Base-by-base conservation (phyloP, 2,888 invertebrate genomes). In the Sphaeridia pumilis region DNA sequence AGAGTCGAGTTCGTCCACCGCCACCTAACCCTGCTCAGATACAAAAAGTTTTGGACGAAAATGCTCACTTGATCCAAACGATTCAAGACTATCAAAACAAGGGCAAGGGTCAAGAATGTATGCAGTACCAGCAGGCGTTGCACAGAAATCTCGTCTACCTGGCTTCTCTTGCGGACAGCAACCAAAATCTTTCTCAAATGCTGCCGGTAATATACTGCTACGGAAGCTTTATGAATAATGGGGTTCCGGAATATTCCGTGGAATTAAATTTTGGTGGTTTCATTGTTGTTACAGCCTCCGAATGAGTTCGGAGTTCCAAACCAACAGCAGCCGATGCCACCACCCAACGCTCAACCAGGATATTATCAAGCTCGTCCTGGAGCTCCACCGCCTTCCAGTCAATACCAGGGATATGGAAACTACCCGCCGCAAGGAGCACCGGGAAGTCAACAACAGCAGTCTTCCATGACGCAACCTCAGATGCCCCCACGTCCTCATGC, bases 71-170 rank as follows among this genome's bases (percentile, higher is more conserved):
- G 42, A 95, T 97, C 67, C 90, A 94, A 75, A 89, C 90, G 7
- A 94, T 97, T 68, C 87, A 92, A 71, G 95, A 97, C 66, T 94
- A 84, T 73, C 95, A 97, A 74, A 86, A 82, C 61, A 92, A 92
- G 75, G 95, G 94, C 56, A 93, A 93, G 71, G 76, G 84, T 21
- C 83, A 87, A 72, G 94, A 95, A 75, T 89, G 89, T 69, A 79
- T 88, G 70, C 89, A 89, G 75, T 80, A 89, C 71, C 94, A 95
- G 70, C 88, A 93, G 72, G 81, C 88, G 58, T 74, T 98, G 59
- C 97, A 98, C 70, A 77, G 94, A 61, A 98, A 98, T 74, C 77
- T 98, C 57, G 88, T 95, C 0, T 95, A 93, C 71, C 75, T 98
- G 65, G 94, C 95, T 7, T 89, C 92, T 25, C 80, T 97, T 56